These are phyloP conservation scores for Macrophya annulata DNA, from an alignment of 2,888 invertebrate species.

Conservation along the genomic window DNA sequence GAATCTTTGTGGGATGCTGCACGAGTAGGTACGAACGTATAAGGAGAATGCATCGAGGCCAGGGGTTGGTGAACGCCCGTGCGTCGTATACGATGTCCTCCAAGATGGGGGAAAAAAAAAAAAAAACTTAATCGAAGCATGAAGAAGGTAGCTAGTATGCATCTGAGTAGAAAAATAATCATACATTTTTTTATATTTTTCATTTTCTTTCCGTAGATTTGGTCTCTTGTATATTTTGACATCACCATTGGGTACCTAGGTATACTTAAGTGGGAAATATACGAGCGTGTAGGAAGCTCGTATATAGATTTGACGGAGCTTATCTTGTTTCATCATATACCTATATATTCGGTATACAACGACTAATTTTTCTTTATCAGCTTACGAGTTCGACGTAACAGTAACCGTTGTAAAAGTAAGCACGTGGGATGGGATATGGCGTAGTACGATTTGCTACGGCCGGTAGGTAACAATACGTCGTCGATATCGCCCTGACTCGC, in stretches of 20 bases:
- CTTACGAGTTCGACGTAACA: conserved; percentile 40
- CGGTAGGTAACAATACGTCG: conserved; percentile 68
- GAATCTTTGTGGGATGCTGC: conserved; percentile 48
- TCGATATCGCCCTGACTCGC: conserved; percentile 28
- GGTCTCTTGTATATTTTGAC: not conserved
- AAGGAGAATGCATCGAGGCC: conserved; percentile 31
- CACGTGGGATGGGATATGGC: conserved; percentile 66
- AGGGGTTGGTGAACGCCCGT: conserved; percentile 52
- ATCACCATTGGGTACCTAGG: conserved; percentile 3
- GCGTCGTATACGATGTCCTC: conserved; percentile 30
- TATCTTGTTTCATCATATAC: conserved; percentile 1
- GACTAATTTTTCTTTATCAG: conserved; percentile 27
- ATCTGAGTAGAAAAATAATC: conserved; percentile 6
- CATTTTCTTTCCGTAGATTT: not conserved
- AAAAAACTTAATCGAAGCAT: conserved; percentile 32
- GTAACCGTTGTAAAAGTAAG: conserved; percentile 53
- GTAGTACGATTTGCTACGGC: conserved; percentile 66
- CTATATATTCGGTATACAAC: not conserved
- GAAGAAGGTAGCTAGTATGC: not conserved
- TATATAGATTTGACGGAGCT: not conserved
- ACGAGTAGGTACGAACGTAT: not conserved
- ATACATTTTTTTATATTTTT: not conserved
- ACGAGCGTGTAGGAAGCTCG: not conserved
- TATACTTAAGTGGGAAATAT: not conserved
- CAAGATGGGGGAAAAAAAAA: conserved; percentile 4